Evolutionary conservation across 2,888 invertebrate species (phyloP).

Genomic region (Trachelus troglodyta): DNA sequence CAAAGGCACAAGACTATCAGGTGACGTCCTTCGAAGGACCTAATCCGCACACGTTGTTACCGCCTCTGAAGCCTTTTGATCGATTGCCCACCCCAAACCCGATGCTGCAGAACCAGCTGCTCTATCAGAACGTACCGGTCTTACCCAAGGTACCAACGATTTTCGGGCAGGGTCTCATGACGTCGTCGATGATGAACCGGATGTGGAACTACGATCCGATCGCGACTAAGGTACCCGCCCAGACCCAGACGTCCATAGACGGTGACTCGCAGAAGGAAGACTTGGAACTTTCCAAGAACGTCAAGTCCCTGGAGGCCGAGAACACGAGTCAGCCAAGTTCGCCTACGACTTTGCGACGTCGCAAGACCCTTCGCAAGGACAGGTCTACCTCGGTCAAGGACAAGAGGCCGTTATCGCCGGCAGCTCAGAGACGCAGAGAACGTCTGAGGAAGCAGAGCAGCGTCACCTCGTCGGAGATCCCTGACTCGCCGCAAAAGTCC

Average conservation of each 20-base stretch:
- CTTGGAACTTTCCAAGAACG: conserved; percentile 15
- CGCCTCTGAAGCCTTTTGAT: conserved; percentile 46
- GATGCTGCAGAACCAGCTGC: conserved; percentile 31
- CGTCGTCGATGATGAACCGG: conserved; percentile 16
- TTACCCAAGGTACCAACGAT: conserved; percentile 30
- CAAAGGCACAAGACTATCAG: conserved; percentile 37
- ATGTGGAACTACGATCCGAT: conserved; percentile 37
- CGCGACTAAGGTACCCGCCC: conserved; percentile 48
- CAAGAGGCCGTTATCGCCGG: conserved; percentile 27
- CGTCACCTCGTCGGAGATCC: conserved; percentile 42
- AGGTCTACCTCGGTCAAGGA: conserved; percentile 27
- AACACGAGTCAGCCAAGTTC: conserved; percentile 22
- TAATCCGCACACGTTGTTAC: conserved; percentile 54
- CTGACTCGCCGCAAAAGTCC: conserved; percentile 37
- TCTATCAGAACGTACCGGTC: conserved; percentile 51
- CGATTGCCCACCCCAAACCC: conserved; percentile 35
- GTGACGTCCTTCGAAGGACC: conserved; percentile 63
- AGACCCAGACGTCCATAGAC: conserved; percentile 54
- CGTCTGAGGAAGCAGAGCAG: conserved; percentile 48
- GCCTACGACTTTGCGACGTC: conserved; percentile 25
- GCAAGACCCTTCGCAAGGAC: conserved; percentile 33
- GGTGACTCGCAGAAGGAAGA: conserved; percentile 40
- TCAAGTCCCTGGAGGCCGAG: conserved; percentile 24
- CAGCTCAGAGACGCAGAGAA: conserved; percentile 39
- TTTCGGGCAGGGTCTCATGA: conserved; percentile 23